Conservation (phyloP, 2,113 vertebrate species). For the Lepus europaeus region DNA sequence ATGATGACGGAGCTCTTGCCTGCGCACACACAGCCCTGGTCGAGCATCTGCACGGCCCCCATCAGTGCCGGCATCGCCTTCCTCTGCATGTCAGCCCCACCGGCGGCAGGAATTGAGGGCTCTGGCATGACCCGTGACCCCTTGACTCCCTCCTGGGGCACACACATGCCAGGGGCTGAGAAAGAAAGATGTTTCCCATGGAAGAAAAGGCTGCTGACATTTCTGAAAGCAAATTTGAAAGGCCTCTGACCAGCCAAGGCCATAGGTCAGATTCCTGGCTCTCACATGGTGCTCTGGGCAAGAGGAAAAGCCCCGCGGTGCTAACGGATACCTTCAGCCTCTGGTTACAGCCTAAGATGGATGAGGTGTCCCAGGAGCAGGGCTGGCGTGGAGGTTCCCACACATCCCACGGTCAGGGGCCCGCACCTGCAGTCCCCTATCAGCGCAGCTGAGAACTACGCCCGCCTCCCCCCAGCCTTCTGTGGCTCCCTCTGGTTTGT, state of each 20-base stretch:
- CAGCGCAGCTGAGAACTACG: not conserved
- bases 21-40: accelerated
- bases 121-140: constrained; percentile 51
- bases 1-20: not conserved
- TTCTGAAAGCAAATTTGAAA: constrained; percentile 65
- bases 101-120: not conserved
- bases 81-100: not conserved
- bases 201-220: constrained; percentile 56
- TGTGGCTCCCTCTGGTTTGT: not conserved
- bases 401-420: not conserved
- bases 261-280: constrained; percentile 75
- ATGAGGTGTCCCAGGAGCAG: not conserved
- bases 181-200: constrained; percentile 69
- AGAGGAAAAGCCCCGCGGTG: not conserved
- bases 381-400: not conserved
- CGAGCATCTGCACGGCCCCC: not conserved
- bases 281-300: constrained; percentile 36
- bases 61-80: not conserved
- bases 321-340: constrained; percentile 43
- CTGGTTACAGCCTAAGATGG: not conserved
- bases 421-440: accelerated
- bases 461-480: no score
- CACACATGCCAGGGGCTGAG: constrained; percentile 56
- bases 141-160: constrained; percentile 66
- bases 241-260: constrained; percentile 59